A percentile compares a stretch with the other conserved stretches of the same genome.
phyloP scores from a whole-genome alignment of 2,797 vertebrate species.

The Pelodytes ibericus region DNA sequence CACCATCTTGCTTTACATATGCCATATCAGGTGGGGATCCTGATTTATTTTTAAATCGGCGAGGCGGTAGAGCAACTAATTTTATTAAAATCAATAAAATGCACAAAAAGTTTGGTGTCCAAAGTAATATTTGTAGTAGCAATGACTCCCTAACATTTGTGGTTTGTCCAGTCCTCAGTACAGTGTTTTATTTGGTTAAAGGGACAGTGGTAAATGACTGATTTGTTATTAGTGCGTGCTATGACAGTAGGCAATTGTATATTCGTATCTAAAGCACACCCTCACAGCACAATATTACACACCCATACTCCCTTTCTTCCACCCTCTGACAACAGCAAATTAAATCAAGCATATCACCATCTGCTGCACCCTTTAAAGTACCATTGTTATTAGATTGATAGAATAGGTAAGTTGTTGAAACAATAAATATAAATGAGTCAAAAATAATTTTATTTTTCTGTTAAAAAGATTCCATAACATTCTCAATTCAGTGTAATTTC shows the following conservation, averaged over 20 bases:
- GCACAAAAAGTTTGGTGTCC: no score
- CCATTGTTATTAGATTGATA: not conserved
- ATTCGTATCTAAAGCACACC: conserved; percentile 20
- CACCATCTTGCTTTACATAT: no score
- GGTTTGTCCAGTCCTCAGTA: not conserved
- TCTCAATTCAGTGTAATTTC: no score
- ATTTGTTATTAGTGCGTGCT: conserved; percentile 15
- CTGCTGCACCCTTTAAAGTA: conserved; percentile 6
- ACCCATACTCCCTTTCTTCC: conserved; percentile 4
- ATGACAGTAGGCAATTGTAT: conserved; percentile 10
- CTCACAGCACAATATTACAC: conserved; percentile 16
- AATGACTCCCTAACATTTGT: no score
- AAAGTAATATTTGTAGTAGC: no score
- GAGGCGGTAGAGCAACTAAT: no score
- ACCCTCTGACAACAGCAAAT: conserved; percentile 17
- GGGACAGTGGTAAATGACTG: conserved; percentile 4
- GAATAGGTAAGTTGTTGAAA: not conserved
- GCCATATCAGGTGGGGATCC: no score
- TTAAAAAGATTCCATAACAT: no score
- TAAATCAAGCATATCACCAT: conserved; percentile 20
- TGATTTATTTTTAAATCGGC: no score
- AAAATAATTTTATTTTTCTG: no score
- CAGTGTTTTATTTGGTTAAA: not conserved
- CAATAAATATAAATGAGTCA: not conserved
- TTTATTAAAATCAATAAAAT: no score